A percentile compares a stretch with the other conserved stretches of the same genome.
These are phyloP conservation scores for Agrochola circellaris DNA, from an alignment of 2,888 invertebrate species.

Conservation along the genomic window DNA sequence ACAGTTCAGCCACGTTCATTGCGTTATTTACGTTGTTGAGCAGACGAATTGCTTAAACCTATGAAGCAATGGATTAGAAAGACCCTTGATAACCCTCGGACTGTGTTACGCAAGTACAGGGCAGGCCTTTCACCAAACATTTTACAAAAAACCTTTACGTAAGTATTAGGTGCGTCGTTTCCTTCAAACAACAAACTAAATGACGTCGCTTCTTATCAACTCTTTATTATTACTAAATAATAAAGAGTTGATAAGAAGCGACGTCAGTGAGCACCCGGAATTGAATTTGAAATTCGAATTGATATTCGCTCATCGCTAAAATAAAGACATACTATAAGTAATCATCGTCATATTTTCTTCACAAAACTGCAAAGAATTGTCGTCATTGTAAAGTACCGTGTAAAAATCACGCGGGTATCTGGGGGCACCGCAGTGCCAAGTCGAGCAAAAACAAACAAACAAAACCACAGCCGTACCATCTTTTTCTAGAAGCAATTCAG, in stretches of 20 bases:
- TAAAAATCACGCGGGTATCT: background rate
- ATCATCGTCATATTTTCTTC: no score
- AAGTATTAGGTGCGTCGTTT: background rate
- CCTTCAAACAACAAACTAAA: constrained; percentile 13
- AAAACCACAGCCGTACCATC: no score
- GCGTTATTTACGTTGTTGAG: no score
- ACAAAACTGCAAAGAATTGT: no score
- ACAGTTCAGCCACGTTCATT: background rate
- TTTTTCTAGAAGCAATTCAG: no score
- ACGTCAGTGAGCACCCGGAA: constrained; percentile 49
- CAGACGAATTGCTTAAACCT: background rate
- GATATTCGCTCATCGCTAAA: constrained; percentile 16
- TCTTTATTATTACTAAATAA: background rate
- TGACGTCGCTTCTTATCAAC: no score
- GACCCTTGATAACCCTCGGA: background rate
- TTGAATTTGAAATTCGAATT: constrained; percentile 38
- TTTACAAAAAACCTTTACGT: background rate
- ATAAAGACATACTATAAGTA: no score
- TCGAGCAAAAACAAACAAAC: no score
- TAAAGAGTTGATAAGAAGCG: background rate
- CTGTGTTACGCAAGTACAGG: background rate
- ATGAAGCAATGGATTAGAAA: background rate
- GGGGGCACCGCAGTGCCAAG: no score
- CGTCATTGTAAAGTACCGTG: background rate
- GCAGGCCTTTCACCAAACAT: background rate